Evolutionary conservation across 2,888 invertebrate genomes (phyloP).

Genomic region (Meiosimyza platycephala): DNA sequence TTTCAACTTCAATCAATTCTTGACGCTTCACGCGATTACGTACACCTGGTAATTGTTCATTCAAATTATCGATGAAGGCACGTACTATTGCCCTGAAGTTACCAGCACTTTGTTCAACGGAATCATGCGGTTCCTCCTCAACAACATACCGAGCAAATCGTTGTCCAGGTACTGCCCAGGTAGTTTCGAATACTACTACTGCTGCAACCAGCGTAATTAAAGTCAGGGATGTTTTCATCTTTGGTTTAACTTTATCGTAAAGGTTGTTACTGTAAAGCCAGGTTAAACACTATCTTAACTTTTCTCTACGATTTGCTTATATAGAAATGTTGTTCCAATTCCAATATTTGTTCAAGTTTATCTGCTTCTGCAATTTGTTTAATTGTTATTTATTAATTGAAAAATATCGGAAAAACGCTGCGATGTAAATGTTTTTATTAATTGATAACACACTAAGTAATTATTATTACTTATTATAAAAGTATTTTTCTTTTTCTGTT

Average conservation of each 20-base stretch:
- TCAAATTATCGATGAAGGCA: slow-evolving; percentile 13
- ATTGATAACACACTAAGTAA: no score
- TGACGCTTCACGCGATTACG: slow-evolving; percentile 22
- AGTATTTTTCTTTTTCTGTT: no score
- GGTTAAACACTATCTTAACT: neutral
- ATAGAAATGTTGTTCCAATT: neutral
- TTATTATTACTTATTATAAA: no score
- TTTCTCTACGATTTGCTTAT: neutral
- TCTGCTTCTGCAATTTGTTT: neutral
- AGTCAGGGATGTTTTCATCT: neutral
- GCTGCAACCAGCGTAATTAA: neutral
- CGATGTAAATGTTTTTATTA: no score
- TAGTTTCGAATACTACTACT: neutral
- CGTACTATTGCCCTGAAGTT: slow-evolving; percentile 3
- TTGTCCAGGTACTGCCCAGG: neutral
- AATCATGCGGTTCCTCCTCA: neutral
- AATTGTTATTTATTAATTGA: no score
- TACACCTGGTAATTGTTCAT: neutral
- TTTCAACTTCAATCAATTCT: neutral
- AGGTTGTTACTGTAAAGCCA: neutral
- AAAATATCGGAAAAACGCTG: no score
- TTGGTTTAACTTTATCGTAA: no score
- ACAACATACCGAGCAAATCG: neutral
- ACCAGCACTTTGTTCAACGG: neutral
- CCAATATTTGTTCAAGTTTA: neutral